phyloP scores from a whole-genome alignment of 2,797 vertebrate genomes.

The Buceros bicornis region DNA sequence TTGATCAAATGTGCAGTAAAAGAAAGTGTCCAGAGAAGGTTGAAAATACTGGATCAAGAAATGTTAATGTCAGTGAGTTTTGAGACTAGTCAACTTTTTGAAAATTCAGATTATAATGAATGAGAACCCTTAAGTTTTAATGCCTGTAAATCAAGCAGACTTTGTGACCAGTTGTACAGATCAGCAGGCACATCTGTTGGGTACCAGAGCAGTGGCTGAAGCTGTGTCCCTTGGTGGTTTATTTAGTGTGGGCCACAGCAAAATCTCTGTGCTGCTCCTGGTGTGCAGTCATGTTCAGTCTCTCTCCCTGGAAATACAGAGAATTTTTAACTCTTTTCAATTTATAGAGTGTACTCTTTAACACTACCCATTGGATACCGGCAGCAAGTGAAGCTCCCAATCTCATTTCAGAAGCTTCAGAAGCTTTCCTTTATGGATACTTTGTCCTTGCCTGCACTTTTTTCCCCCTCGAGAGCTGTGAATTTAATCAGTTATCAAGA shows the following conservation, averaged over 20 bases:
- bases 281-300: background rate
- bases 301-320: background rate
- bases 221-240: fast-evolving
- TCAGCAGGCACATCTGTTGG: background rate
- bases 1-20: background rate
- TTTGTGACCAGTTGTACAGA: fast-evolving
- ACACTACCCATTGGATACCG: background rate
- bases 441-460: background rate
- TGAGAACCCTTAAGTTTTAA: background rate
- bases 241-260: background rate
- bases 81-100: background rate
- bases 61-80: background rate
- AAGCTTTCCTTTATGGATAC: background rate
- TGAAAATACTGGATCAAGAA: background rate
- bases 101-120: background rate
- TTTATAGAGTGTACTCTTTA: background rate
- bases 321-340: background rate
- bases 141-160: background rate
- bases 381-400: background rate
- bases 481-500: background rate
- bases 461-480: background rate
- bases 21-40: background rate
- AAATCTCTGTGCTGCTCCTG: background rate
- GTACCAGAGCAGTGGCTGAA: background rate
- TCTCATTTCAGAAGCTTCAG: background rate